A percentile compares a stretch with the other conserved stretches of the same genome.
These are phyloP conservation scores for Lasaia peninsularis DNA, from an alignment of 1,140 invertebrate genomes.

Conservation along the genomic window DNA sequence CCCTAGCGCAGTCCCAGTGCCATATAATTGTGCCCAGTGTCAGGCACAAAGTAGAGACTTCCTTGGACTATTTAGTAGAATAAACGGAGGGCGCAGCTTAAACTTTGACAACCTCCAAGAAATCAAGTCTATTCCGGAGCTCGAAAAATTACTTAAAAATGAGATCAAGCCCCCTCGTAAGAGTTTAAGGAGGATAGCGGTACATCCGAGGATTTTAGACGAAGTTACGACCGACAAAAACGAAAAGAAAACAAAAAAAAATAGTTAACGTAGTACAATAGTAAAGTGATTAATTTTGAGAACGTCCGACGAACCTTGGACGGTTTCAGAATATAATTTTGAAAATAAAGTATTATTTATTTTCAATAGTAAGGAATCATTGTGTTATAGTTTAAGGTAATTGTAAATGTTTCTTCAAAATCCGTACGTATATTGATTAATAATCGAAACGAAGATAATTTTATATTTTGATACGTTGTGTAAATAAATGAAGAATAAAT, in stretches of 20 bases:
- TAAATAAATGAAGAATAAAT: conserved; percentile 9
- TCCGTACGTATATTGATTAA: not conserved
- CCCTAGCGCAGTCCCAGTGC: conserved; percentile 75
- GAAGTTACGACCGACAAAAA: conserved; percentile 38
- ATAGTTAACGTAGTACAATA: conserved; percentile 18
- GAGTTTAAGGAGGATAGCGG: conserved; percentile 43
- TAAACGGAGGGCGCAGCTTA: conserved; percentile 48
- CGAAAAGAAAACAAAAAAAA: conserved; percentile 24
- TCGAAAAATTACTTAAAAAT: conserved; percentile 53
- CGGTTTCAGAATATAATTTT: conserved; percentile 57
- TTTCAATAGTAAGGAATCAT: conserved; percentile 13
- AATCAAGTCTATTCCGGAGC: conserved; percentile 51
- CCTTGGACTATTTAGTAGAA: conserved; percentile 48
- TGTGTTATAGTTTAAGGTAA: conserved; percentile 14
- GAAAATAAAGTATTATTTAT: conserved; percentile 44
- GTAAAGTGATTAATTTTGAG: conserved; percentile 49
- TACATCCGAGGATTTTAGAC: conserved; percentile 47
- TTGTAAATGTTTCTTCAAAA: conserved; percentile 4
- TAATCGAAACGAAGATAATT: conserved; percentile 13
- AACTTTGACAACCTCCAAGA: conserved; percentile 49
- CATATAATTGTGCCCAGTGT: conserved; percentile 63
- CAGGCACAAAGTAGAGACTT: conserved; percentile 48
- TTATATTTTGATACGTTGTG: conserved; percentile 25
- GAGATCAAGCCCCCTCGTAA: conserved; percentile 55
- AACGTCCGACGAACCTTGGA: conserved; percentile 67